Percentiles rank a stretch among this genome's conserved stretches.
Evolutionary conservation across 2,888 invertebrate species (phyloP).

Genomic region (Sarcophaga subvicina): DNA sequence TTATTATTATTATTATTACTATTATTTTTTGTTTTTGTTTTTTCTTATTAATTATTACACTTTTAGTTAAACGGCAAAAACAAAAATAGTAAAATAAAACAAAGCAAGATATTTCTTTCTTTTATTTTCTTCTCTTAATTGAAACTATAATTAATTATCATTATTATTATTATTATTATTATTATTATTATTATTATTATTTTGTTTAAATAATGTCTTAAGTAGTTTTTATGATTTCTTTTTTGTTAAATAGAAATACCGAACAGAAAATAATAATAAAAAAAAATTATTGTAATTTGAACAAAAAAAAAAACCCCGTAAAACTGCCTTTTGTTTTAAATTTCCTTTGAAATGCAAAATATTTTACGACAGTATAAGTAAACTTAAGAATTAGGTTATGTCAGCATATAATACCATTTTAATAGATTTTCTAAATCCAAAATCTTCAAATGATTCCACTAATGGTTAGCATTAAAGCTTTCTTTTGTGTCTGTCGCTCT

Average conservation of each 20-base stretch:
- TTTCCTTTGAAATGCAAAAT: neutral
- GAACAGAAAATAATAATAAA: constrained; percentile 64
- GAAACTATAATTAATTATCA: constrained; percentile 48
- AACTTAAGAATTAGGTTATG: no score
- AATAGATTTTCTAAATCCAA: no score
- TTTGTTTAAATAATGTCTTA: constrained; percentile 64
- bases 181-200: constrained; percentile 59
- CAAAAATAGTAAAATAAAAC: constrained; percentile 7
- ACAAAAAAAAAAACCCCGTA: constrained; percentile 47
- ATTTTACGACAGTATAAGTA: no score
- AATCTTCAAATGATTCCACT: no score
- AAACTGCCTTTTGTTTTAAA: constrained; percentile 43
- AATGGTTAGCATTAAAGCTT: no score
- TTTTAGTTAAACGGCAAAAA: constrained; percentile 44
- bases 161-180: constrained; percentile 59
- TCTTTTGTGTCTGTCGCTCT: no score
- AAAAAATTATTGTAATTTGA: constrained; percentile 65
- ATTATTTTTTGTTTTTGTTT: no score
- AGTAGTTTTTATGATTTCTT: constrained; percentile 62
- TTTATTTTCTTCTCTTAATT: constrained; percentile 50
- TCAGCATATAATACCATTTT: no score
- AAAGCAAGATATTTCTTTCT: constrained; percentile 2
- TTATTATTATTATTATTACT: constrained; percentile 20
- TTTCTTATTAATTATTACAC: constrained; percentile 40
- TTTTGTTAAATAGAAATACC: constrained; percentile 65